Base-by-base conservation (phyloP, 53 echinoderm and acorn worm species). In the Hippasteria phrygiana region DNA sequence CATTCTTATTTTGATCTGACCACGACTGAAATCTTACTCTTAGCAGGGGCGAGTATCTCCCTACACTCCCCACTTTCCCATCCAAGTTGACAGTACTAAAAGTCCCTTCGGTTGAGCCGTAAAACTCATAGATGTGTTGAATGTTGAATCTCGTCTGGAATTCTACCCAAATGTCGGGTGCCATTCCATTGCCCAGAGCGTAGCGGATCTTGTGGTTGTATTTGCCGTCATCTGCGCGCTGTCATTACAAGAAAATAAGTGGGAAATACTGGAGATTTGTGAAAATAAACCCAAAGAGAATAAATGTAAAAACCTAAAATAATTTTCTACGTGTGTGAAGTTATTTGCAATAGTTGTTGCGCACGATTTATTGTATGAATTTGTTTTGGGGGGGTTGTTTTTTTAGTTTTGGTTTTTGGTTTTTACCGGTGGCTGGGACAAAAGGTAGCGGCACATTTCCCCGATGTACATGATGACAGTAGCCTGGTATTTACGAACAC, bases 131-230 rank as follows among this genome's bases (percentile, higher is more conserved):
- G 32, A 94, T 94, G 1, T 33, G 53, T 22, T 71, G 29, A 36
- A 94, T 79, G 55, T 94, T 94, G 29, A 94, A 92, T 8, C 94
- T 77, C 1, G 17, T 62, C 76, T 92, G 33, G 66, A 94, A 94
- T 59, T 74, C 41, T 17, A 56, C 87, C 94, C 94, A 94, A 32
- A 92, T 92, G 66, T 94, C 94, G 1, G 89, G 74, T 14, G 89
- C 81, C 28, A 93, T 83, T 9, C 93, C 93, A 33, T 93, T 93
- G 13, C 93, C 93, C 10, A 87, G 22, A 24, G 89, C 89, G 34
- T 92, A 77, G 36, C 93, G 91, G 24, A 93, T 64, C 22, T 32
- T 87, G 41, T 88, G 78, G 48, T 29, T 35, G 70, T 93, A 93
- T 12, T 70, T 78, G 8, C 93, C 93, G 31, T 93, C 93, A 37